phyloP scores from a whole-genome alignment of 2,888 invertebrate genomes.

The Salpingus planirostris region DNA sequence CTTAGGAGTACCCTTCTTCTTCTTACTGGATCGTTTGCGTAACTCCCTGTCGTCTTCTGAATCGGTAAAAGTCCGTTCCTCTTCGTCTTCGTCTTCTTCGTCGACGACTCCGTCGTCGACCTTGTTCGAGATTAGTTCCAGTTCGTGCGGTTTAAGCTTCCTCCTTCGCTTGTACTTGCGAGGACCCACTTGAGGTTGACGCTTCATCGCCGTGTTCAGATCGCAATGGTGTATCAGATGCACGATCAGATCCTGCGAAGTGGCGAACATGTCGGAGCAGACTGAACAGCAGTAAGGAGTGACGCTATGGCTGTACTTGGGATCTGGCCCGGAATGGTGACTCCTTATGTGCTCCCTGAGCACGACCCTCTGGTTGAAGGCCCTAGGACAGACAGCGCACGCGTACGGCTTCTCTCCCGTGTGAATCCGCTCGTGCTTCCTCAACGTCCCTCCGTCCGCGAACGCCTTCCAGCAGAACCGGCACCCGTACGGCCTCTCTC shows the following conservation, averaged over 20 bases:
- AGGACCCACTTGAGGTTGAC: conserved; percentile 65
- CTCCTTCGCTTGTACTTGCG: conserved; percentile 73
- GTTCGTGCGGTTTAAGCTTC: conserved; percentile 60
- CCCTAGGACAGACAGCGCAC: conserved; percentile 77
- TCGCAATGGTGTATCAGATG: conserved; percentile 82
- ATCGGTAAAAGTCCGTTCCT: conserved; percentile 31
- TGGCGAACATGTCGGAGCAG: conserved; percentile 59
- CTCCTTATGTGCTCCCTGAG: conserved; percentile 76
- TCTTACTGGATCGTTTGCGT: conserved; percentile 18
- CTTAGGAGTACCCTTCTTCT: conserved; percentile 34
- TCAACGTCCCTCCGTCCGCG: conserved; percentile 75
- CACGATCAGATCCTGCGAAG: conserved; percentile 68
- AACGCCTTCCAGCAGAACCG: conserved; percentile 84
- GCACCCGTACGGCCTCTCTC: conserved; percentile 74
- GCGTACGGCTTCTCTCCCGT: conserved; percentile 74
- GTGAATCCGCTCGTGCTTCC: conserved; percentile 80
- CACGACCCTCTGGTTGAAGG: conserved; percentile 81
- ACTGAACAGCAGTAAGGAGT: conserved; percentile 68
- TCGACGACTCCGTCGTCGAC: conserved; percentile 21
- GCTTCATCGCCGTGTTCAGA: conserved; percentile 70
- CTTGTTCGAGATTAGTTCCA: conserved; percentile 39
- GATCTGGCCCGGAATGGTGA: conserved; percentile 76
- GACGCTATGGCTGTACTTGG: conserved; percentile 52
- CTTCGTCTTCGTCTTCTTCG: conserved; percentile 32
- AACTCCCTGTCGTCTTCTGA: conserved; percentile 31